Evolutionary conservation across 2,113 vertebrate species (phyloP), one percentile per base, ranked within the genome.

Genomic region (Grallaria varia): DNA sequence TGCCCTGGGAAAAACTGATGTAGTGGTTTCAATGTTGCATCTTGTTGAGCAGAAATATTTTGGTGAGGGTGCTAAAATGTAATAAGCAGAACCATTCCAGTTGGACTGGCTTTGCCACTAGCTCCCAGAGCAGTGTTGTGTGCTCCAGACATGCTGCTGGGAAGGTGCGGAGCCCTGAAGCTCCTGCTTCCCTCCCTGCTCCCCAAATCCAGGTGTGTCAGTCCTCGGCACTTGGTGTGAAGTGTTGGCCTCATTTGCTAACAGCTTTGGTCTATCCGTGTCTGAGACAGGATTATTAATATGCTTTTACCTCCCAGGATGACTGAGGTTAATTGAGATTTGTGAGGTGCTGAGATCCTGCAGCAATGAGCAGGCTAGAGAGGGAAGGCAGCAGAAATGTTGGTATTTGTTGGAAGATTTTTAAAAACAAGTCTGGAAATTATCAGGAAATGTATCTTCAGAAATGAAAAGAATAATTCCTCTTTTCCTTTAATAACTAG

Each of bases 321-420:
- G 79, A 23, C 64, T 80, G 79, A 90, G 92, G 93, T 92, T 96
- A 90, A 95, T 78, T 96, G 90, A 93, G 96, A 93, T 92, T 93
- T 95, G 90, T 78, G 85, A 96, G 88, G 82, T 72, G 76, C 67
- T 94, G 30, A 13, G 72, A 40, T 71, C 35, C 42, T 33, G 79
- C 44, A 40, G 64, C n/a, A 82, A 53, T 60, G 56, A 96, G 80
- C 20, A 13, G 3, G 4, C 49, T 27, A 86, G 60, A 84, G 86
- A 78, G n/a, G 1, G 18, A 39, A 89, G 60, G 39, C n/a, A n/a
- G 83, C 30, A 67, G 47, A 31, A 86, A 37, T 27, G 27, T 22
- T 6, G 20, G 8, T 77, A 24, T 90, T 71, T 68, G 31, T 64
- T 60, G 47, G 17, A 90, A 78, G n/a, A 18, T 4, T 86, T 71